phyloP scores from a whole-genome alignment of 2,888 invertebrate species.

The Cheilosia vulpina region DNA sequence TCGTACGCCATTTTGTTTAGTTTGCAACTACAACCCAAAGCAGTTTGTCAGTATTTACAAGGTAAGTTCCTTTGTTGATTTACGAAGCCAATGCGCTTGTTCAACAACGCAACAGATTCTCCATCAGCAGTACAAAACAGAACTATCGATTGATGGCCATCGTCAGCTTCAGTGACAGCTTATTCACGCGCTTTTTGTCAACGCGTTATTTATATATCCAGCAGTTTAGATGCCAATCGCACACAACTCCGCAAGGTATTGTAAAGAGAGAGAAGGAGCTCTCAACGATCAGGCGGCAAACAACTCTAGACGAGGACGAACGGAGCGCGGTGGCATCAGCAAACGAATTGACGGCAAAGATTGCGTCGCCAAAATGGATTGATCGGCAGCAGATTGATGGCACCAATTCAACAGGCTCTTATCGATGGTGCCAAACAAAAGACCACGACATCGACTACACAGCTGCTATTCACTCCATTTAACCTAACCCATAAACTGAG shows the following conservation, averaged over 20 bases:
- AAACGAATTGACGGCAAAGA: slow-evolving; percentile 34
- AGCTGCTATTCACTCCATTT: slow-evolving; percentile 45
- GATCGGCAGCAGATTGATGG: slow-evolving; percentile 67
- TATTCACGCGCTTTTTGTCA: slow-evolving; percentile 64
- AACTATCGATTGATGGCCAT: slow-evolving; percentile 23
- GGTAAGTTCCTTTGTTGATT: background rate
- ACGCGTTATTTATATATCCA: slow-evolving; percentile 38
- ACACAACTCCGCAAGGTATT: background rate
- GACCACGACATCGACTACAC: slow-evolving; percentile 16
- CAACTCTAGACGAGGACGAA: slow-evolving; percentile 14
- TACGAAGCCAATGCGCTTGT: background rate
- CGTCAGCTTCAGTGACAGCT: slow-evolving; percentile 33
- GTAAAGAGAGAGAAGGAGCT: background rate
- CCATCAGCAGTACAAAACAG: slow-evolving; percentile 38
- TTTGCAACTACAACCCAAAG: too few relatives aligned
- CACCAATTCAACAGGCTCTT: slow-evolving; percentile 58
- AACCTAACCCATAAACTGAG: slow-evolving; percentile 20
- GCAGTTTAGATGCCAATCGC: slow-evolving; percentile 16
- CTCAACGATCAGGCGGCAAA: slow-evolving; percentile 32
- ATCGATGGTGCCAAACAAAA: slow-evolving; percentile 55
- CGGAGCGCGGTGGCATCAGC: background rate
- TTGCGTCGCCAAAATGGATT: slow-evolving; percentile 67
- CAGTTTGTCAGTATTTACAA: too few relatives aligned
- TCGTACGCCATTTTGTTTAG: too few relatives aligned
- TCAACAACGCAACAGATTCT: slow-evolving; percentile 6